A percentile compares a stretch with the other conserved stretches of the same genome.
Conservation (phyloP, 2,797 vertebrate species). For the Pangasius larnaudii region DNA sequence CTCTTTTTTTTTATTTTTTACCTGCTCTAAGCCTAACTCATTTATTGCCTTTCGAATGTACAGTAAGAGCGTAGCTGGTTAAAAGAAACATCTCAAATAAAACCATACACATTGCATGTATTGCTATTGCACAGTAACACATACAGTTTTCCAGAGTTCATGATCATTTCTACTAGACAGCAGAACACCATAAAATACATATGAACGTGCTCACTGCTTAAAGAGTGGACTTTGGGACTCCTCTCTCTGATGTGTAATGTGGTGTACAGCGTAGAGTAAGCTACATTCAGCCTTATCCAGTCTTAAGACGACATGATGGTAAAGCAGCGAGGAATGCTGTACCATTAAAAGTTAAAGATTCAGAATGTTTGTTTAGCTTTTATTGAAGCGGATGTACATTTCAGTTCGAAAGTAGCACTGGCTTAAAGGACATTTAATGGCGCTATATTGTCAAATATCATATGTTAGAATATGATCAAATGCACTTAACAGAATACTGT, state of each 20-base stretch:
- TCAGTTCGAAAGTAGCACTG: not conserved
- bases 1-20: not conserved
- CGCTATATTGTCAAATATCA: no score
- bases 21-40: not conserved
- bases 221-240: not conserved
- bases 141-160: not conserved
- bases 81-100: not conserved
- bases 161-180: not conserved
- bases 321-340: not conserved
- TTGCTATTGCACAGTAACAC: not conserved
- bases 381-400: no score
- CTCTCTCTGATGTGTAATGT: not conserved
- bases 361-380: not conserved
- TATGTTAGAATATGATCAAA: not conserved
- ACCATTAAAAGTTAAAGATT: not conserved
- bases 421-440: not conserved
- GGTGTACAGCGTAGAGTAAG: not conserved
- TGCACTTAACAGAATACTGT: not conserved
- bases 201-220: not conserved
- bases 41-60: not conserved
- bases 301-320: not conserved
- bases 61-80: not conserved
- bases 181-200: not conserved
- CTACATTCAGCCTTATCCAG: slow-evolving; percentile 6
- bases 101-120: slow-evolving; percentile 6